Base-by-base conservation (phyloP, 2,797 vertebrate species). In the Hipposideros larvatus region DNA sequence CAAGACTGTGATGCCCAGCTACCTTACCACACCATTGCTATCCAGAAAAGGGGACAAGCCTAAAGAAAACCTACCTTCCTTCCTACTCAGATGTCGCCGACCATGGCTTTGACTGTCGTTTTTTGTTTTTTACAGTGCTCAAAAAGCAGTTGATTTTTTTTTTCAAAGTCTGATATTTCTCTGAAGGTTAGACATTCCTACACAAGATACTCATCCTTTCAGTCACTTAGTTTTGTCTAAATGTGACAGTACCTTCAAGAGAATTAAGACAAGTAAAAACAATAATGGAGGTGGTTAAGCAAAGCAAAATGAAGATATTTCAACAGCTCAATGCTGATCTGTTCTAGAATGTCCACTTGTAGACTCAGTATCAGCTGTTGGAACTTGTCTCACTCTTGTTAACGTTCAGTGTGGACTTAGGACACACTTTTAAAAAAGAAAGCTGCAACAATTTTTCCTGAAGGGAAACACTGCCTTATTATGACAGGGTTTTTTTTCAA, bases 51-150 rank as follows among this genome's bases (percentile, higher is more conserved):
- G 63, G 41, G 96, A 92, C 59, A 98, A 95, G 37, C 63, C 96
- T 26, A 98, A 97, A 86, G 98, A 98, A 53, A 95, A 91, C 48
- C 61, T 83, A 43, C 90, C 96, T 53, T 94, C 97, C 24, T 2
- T 88, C 11, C 11, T 48, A 43, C 59, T 87, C 28, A 97, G 93
- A 90, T 96, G 79, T 78, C 90, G 97, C 66, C 96, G 16, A 2
- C 98, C 98, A 0, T 98, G 98, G 97, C 96, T 99, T 57, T 99
- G 96, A 98, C 55, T 26, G 73, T 55, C 65, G 15, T 59, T 90
- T 57, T 94, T 51, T 80, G 15, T 61, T 95, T 66, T 84, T 78
- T 53, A 28, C 18, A 59, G 53, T 13, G 70, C 75, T 93, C 31
- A 65, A 65, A 82, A n/a, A 74, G 68, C 88, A 74, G n/a, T 43